Base-by-base conservation (phyloP, 2,113 vertebrate species). In the Hippocampus abdominalis region DNA sequence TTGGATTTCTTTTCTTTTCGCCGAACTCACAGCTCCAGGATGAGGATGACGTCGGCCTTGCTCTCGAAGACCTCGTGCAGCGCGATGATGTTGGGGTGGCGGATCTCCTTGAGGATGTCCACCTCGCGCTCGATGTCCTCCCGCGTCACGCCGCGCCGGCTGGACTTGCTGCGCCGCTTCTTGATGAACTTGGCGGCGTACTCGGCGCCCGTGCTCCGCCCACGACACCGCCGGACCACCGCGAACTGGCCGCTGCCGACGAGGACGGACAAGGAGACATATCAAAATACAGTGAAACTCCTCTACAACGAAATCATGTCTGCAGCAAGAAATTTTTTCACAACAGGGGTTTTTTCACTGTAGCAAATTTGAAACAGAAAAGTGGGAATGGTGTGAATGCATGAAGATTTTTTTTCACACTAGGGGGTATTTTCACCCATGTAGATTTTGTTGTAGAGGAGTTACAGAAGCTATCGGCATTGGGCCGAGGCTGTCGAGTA, bases 61-160 rank as follows among this genome's bases (percentile, higher is more conserved):
- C 89, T 99, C 79, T 99, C 97, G 6, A 94, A 99, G 66, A 99
- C 97, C 66, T 99, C 93, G 15, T 97, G 93, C 72, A 99, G 92
- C 0, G 93, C 95, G 85, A 99, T 98, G 88, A 98, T 91, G 60
- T 99, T 99, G 4, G 96, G 94, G 82, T 98, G 97, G 76, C 92
- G 93, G 76, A 98, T 96, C 89, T 98, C 94, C 84, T 95, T 97
- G 27, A 99, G 89, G 85, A 99, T 98, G 92, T 90, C 86, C 56
- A 99, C 97, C 91, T 99, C 97, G 16, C 97, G 89, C 82, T 99
- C 96, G 0, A 99, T 99, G 76, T 99, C 97, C 11, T 98, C 96
- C 4, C 93, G 93, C 64, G 94, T 94, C 64, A 98, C 96, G 0
- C 97, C 97, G 0, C 96, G 92, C 0, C 96, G 93, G 84, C 96